Conservation (phyloP, 2,113 vertebrate species). For the Aegotheles bennettii region DNA sequence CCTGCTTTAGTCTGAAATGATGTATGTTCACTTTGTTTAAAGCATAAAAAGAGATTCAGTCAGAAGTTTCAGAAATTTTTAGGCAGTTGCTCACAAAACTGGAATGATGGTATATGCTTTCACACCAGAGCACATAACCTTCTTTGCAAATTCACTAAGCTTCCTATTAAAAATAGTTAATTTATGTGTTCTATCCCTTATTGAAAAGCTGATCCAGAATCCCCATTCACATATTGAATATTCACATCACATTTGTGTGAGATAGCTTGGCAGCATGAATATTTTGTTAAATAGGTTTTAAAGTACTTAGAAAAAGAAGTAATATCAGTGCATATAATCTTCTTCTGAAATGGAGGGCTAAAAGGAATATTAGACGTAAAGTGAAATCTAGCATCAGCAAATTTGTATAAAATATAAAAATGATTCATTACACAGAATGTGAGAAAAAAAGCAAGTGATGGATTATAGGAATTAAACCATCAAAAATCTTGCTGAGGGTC, state of each 20-base stretch:
- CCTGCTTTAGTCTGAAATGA: neutral
- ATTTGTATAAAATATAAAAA: neutral
- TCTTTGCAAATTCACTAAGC: neutral
- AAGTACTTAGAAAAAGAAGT: neutral
- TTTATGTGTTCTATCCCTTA: neutral
- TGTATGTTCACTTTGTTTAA: neutral
- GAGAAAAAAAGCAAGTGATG: neutral
- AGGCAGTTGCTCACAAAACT: neutral
- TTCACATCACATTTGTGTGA: neutral
- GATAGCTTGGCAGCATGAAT: neutral
- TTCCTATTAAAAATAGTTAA: neutral
- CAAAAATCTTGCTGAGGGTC: neutral
- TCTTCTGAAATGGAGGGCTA: neutral
- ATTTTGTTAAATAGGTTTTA: conserved; percentile 22
- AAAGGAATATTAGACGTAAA: neutral
- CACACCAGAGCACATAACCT: neutral
- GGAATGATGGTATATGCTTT: neutral
- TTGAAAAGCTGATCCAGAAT: conserved; percentile 1
- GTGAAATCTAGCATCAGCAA: neutral
- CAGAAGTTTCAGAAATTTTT: neutral
- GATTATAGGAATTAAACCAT: conserved; percentile 1
- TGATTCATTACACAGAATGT: neutral
- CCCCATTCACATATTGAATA: neutral
- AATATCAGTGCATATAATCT: neutral
- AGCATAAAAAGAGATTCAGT: neutral